Evolutionary conservation across 2,888 invertebrate species (phyloP), one percentile per base, ranked within the genome.

Genomic region (Platycheirus albimanus): DNA sequence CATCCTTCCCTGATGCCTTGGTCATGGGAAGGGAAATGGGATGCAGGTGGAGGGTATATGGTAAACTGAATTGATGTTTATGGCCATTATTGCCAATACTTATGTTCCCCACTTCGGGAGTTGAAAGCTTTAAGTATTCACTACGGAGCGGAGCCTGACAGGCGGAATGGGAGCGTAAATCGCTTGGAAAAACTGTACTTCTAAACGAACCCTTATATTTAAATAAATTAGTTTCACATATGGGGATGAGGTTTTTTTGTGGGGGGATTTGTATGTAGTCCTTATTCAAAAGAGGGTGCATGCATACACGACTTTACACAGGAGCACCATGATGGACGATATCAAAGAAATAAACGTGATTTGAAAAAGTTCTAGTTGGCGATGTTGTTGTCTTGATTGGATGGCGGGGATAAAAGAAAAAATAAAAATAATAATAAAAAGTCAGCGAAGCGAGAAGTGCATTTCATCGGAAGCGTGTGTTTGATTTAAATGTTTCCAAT

Each of bases 171-270:
- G 54, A 58, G 24, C 51, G 77, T 63, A 77, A 81, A 81, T 81
- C 81, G 81, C 49, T 81, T 71, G 81, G 81, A 81, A 81, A 81
- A 77, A n/a, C 30, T 17, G 45, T 47, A 58, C 66, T 30, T 51
- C 71, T 63, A 66, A 33, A 66, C 8, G 70, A 47, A 75, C 69
- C 75, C 75, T 47, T 77, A 54, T 77, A 77, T 81, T 77, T 81
- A 81, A 81, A 81, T 77, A 77, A 71, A 81, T 81, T 72, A 81
- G 67, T 72, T 81, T 77, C 66, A 77, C 71, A 63, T 63, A 64
- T 64, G 54, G 20, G 49, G 11, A 15, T 15, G 24, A 4, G 11
- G 43, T 20, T 20, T 33, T 24, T n/a, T n/a, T n/a, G n/a, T 8
- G 56, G 38, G 33, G 64, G 56, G 4, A 15, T 30, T 17, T 20